Base-by-base conservation (phyloP, 2,797 vertebrate genomes). In the Sebastes melanostomus region DNA sequence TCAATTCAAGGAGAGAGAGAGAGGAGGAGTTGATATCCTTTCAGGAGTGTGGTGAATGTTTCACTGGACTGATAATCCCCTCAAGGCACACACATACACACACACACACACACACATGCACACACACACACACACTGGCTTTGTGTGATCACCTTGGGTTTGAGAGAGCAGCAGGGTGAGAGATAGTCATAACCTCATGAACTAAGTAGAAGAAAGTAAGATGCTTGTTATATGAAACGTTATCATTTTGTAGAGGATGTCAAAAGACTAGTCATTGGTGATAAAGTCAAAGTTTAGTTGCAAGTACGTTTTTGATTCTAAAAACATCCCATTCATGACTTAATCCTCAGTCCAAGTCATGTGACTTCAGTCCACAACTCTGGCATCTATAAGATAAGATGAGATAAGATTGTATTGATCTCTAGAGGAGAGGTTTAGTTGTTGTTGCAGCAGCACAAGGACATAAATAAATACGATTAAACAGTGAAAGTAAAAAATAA, bases 21-120 rank as follows among this genome's bases (percentile, higher is more conserved):
- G 11, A 36, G 38, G 46, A 27, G 65, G 70, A 14, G 75, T 8
- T 38, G 30, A 55, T 66, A 75, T 79, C 55, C 66, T 83, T 77
- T 75, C 78, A 86, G 76, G 66, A 63, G 25, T 11, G 42, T 85
- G 83, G 76, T 85, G 76, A 92, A 92, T 88, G 85, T 91, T 77
- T 84, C 88, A 91, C 80, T 38, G 25, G 10, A 34, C 78, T 77
- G 80, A 82, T 62, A 82, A 70, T 74, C 69, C 46, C 46, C 56
- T 73, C 32, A 54, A 46, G 11, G 36, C 4, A 38, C 56, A 72
- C 42, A 63, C 8, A 25, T 2, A 24, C 24, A 24, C 2, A 30
- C 2, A 2, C 29, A 29, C 4, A 38, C 56, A 72, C 42, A 63
- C 8, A 25, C 24, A 24, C 24, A 24, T 3, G 32, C 6, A 18